These are phyloP conservation scores for Tanypteryx hageni DNA, from an alignment of 2,888 invertebrate genomes.

Conservation along the genomic window DNA sequence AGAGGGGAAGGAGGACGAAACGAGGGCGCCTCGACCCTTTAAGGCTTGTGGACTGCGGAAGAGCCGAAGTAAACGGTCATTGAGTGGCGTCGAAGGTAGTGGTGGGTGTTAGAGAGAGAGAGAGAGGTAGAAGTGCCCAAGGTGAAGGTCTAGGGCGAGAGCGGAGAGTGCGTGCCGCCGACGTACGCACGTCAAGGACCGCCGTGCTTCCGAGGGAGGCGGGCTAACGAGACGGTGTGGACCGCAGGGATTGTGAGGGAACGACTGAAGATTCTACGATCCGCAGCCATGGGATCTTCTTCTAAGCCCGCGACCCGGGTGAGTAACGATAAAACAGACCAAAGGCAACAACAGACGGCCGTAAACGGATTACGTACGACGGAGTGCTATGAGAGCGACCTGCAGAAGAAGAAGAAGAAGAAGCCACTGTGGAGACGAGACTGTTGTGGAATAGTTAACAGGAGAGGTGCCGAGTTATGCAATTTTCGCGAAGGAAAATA, in stretches of 20 bases:
- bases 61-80: constrained; percentile 58
- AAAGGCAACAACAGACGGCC: background rate
- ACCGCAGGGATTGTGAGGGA: too few relatives aligned
- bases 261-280: too few relatives aligned
- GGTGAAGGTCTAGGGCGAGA: constrained; percentile 51
- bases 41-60: constrained; percentile 63
- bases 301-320: background rate
- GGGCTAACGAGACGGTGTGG: too few relatives aligned
- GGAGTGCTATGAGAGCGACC: background rate
- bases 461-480: background rate
- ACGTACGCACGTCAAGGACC: background rate
- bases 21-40: constrained; percentile 62
- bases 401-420: too few relatives aligned
- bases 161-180: background rate
- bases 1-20: background rate
- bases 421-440: background rate
- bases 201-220: background rate
- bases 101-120: constrained; percentile 34
- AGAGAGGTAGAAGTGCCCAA: constrained; percentile 7
- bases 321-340: background rate
- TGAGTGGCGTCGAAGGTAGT: constrained; percentile 38
- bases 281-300: background rate
- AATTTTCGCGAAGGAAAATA: background rate
- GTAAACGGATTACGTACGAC: background rate
- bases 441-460: background rate